A percentile compares a stretch with the other conserved stretches of the same genome.
These are phyloP conservation scores for Neoascia interrupta DNA, from an alignment of 2,888 invertebrate species.

Conservation along the genomic window DNA sequence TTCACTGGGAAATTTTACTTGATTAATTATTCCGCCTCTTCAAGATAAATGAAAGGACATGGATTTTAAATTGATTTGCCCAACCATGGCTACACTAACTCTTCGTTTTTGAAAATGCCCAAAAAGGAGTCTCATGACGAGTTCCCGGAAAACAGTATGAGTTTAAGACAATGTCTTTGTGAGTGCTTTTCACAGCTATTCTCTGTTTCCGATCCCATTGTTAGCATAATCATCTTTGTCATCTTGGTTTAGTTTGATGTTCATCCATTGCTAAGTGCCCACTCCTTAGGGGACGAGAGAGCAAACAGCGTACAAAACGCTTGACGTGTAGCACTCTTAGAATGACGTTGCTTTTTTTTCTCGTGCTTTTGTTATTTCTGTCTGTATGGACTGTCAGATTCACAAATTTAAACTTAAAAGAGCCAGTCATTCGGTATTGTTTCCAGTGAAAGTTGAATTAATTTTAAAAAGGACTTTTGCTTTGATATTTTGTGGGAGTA, in stretches of 20 bases:
- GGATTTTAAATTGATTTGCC: conserved; percentile 41
- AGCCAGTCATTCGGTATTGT: conserved; percentile 31
- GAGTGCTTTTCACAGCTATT: conserved; percentile 13
- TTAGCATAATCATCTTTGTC: conserved; percentile 19
- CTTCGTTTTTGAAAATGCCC: background rate
- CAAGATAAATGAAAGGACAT: conserved; percentile 37
- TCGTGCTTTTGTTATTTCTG: conserved; percentile 15
- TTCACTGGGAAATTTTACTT: conserved; percentile 40
- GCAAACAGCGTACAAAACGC: conserved; percentile 44
- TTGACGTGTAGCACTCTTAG: conserved; percentile 38
- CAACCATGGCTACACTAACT: conserved; percentile 36
- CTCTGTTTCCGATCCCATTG: conserved; percentile 44
- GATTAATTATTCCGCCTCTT: conserved; percentile 49
- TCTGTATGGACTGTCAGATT: conserved; percentile 30
- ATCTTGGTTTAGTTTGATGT: conserved; percentile 20
- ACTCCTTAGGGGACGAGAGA: conserved; percentile 22
- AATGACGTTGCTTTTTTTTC: conserved; percentile 16
- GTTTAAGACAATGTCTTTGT: conserved; percentile 12
- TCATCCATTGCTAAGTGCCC: conserved; percentile 33
- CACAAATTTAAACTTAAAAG: conserved; percentile 19
- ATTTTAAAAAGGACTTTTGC: conserved; percentile 9
- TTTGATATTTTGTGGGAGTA: too few species aligned
- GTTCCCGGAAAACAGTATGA: conserved; percentile 15
- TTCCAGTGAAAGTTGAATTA: conserved; percentile 28
- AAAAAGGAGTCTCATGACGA: conserved; percentile 3